Base-by-base conservation (phyloP, 1,140 invertebrate species). In the Drosophila novamexicana region DNA sequence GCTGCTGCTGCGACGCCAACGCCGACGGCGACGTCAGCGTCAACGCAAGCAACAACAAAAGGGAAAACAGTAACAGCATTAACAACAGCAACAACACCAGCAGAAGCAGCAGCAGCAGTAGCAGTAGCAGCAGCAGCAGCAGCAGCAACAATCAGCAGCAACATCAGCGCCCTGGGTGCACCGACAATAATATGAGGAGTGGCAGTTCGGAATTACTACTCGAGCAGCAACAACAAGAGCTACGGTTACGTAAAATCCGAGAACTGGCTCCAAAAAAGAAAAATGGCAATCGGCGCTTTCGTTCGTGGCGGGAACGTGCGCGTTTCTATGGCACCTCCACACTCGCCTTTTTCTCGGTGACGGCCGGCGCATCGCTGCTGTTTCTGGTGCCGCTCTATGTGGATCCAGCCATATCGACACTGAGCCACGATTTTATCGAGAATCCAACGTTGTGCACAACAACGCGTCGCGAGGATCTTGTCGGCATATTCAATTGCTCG, bases 311-410 rank as follows among this genome's bases (percentile, higher is more conserved):
- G 73, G 96, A 97, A 92, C 94, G 95, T 92, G 94, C 95, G 69
- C 95, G 95, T 69, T 96, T 97, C 85, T 97, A 97, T 93, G 95
- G 95, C 64, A 97, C 96, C 57, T 96, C 96, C 54, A 94, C 96
- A 69, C 93, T 97, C 68, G 96, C 95, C 45, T 94, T 97, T 80
- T 94, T 96, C 57, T 95, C 97, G 44, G 96, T 97, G 74, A 96
- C 96, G 53, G 96, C 96, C 40, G 96, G 96, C 42, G 96, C 96
- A 32, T 96, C 96, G 2, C 93, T 98, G 34, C 94, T 97, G 39
- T 97, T 98, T 93, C 94, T 97, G 47, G 96, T 97, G 47, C 97
- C 97, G 47, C 94, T 97, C n/a, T 97, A 97, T 93, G 96, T 97
- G 44, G 92, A 98, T 93, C 97, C 97, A 32, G 97, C 97, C n/a